Percentiles rank a stretch among this genome's conserved stretches.
These are phyloP conservation scores for Mormyrus iriodes DNA, from an alignment of 2,113 vertebrate genomes.

Conservation along the genomic window DNA sequence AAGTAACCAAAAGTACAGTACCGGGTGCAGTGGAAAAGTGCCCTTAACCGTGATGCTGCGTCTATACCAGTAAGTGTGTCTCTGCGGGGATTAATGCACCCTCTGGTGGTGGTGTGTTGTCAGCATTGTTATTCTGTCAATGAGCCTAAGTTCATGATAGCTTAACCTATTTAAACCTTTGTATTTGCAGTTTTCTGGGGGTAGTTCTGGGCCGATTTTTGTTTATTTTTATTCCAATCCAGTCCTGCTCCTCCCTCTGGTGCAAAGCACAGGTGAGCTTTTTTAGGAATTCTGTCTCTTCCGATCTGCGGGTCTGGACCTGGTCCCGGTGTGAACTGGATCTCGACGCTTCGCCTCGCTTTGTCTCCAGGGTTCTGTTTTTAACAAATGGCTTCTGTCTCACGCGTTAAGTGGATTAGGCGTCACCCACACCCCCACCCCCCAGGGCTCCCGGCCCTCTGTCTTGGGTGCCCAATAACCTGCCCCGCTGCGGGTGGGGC, in stretches of 20 bases:
- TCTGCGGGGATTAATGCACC: not conserved
- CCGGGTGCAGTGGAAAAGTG: not conserved
- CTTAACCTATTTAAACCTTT: not conserved
- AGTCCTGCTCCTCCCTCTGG: not conserved
- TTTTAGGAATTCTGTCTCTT: not conserved
- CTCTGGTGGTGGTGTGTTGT: not conserved
- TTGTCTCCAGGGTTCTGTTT: not conserved
- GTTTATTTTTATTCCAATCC: not conserved
- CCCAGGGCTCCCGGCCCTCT: not conserved
- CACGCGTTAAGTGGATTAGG: constrained; percentile 16
- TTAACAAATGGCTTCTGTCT: not conserved
- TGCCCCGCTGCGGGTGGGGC: constrained; percentile 29
- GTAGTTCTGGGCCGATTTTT: not conserved
- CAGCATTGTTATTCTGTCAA: not conserved
- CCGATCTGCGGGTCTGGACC: not conserved
- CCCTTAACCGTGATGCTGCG: not conserved
- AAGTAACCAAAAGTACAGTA: not conserved
- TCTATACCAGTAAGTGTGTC: not conserved
- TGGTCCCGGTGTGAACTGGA: not conserved
- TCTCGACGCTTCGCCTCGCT: not conserved
- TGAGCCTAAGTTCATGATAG: not conserved
- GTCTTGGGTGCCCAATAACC: not conserved
- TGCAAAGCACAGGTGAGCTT: not conserved
- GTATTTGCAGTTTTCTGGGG: not conserved
- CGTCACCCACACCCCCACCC: not conserved